Evolutionary conservation across 1,140 invertebrate species (phyloP), one percentile per base, ranked within the genome.

Genomic region (Sarcophaga peregrina): DNA sequence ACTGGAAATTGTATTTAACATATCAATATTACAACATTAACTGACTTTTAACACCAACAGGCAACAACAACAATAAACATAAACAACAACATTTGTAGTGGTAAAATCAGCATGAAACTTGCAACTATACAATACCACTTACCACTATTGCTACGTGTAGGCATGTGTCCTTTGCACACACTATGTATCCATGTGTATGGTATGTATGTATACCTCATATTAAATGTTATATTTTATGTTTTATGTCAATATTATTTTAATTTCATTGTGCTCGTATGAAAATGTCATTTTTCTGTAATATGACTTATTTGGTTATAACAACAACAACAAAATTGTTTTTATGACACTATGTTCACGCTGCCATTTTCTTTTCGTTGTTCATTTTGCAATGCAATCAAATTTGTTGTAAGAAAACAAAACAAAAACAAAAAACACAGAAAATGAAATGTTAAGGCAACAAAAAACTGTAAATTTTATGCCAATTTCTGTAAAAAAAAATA

Each of bases 161-260:
- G 25, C 4, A 4, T 37, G 25, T 37, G 25, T 37, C 4, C 25
- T 37, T 37, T 37, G 25, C 4, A 37, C 25, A n/a, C n/a, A n/a
- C n/a, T n/a, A n/a, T n/a, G n/a, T n/a, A n/a, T n/a, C n/a, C n/a
- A 37, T 37, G 25, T 37, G 4, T 37, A 37, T 37, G 25, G 25
- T 37, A 4, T 37, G 25, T 37, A 4, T 37, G 25, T 37, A 4
- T 37, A 37, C 1, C 25, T 37, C n/a, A n/a, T 58, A n/a, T 58
- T 58, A 58, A 58, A 58, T 58, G n/a, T 15, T 58, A 58, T 58
- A 58, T 58, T 58, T 58, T 58, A n/a, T 58, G 13, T n/a, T 58
- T 7, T 58, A 58, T 58, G 54, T 58, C 54, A 58, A n/a, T 58
- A 58, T 58, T 58, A 58, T 58, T 58, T 58, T 58, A 58, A 58